Evolutionary conservation across 2,888 invertebrate genomes (phyloP).

Genomic region (Agriopis leucophaearia): DNA sequence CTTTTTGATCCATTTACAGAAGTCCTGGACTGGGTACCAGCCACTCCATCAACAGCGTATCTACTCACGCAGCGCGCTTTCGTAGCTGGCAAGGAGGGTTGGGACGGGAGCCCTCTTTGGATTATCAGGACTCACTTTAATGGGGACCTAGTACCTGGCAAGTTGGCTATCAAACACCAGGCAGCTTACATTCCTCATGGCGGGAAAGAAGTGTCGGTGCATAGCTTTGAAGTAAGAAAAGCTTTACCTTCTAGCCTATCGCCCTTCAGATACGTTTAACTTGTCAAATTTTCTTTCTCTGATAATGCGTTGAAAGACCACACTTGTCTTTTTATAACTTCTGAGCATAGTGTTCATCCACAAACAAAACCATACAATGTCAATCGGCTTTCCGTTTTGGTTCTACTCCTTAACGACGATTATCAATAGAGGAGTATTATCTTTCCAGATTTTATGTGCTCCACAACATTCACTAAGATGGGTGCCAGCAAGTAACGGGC

Average conservation of each 20-base stretch:
- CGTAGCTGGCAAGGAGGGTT: constrained; percentile 75
- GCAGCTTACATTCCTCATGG: constrained; percentile 72
- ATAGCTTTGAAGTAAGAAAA: constrained; percentile 75
- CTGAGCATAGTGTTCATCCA: too few relatives aligned
- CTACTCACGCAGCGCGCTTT: constrained; percentile 65
- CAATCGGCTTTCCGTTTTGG: not conserved
- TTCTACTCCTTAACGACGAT: not conserved
- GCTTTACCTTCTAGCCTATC: too few relatives aligned
- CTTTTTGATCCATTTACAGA: constrained; percentile 42
- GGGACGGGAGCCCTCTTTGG: constrained; percentile 80
- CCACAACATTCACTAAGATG: constrained; percentile 71
- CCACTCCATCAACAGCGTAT: constrained; percentile 61
- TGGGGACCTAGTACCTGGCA: constrained; percentile 77
- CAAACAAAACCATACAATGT: not conserved
- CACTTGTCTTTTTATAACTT: too few relatives aligned
- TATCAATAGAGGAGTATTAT: not conserved
- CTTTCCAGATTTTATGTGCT: constrained; percentile 69
- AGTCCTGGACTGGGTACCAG: constrained; percentile 67
- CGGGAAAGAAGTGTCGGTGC: constrained; percentile 75
- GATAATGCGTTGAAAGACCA: too few relatives aligned
- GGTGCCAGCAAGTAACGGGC: constrained; percentile 78
- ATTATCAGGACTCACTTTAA: constrained; percentile 75
- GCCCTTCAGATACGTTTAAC: too few relatives aligned
- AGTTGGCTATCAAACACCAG: constrained; percentile 72
- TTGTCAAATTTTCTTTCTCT: too few relatives aligned